A percentile compares a stretch with the other conserved stretches of the same genome.
phyloP scores from a whole-genome alignment of 2,888 invertebrate genomes.

The Hetaerina titia region DNA sequence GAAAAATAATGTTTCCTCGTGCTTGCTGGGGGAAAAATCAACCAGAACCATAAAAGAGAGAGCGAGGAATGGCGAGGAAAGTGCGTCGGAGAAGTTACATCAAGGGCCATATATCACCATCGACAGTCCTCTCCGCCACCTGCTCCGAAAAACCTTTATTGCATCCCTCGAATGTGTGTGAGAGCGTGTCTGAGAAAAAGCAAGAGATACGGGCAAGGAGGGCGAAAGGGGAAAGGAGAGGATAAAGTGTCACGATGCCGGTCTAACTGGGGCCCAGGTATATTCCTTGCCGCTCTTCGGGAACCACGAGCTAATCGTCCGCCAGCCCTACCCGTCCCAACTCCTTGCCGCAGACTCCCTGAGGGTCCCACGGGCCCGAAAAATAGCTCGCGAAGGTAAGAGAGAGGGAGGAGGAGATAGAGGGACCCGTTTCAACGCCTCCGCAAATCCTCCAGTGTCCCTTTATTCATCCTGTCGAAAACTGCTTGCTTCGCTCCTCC shows the following conservation, averaged over 20 bases:
- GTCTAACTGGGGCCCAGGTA: background rate
- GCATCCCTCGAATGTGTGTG: background rate
- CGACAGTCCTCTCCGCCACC: slow-evolving; percentile 41
- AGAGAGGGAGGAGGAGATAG: background rate
- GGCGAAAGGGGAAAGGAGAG: background rate
- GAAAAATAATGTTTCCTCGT: background rate
- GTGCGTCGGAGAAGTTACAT: background rate
- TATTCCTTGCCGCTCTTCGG: background rate
- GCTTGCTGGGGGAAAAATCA: background rate
- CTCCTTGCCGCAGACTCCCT: background rate
- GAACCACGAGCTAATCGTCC: slow-evolving; percentile 2
- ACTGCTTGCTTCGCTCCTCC: slow-evolving; percentile 48
- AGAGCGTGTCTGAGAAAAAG: background rate
- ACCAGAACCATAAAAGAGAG: slow-evolving; percentile 15
- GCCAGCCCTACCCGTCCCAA: background rate
- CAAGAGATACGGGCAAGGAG: slow-evolving; percentile 4
- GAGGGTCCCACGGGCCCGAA: background rate
- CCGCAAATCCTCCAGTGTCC: slow-evolving; percentile 29
- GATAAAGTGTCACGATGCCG: slow-evolving; percentile 9
- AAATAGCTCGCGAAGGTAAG: background rate
- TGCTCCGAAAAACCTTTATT: slow-evolving; percentile 61
- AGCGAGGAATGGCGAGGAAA: background rate
- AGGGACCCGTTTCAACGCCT: slow-evolving; percentile 43
- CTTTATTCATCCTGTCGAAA: slow-evolving; percentile 44
- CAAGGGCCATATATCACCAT: slow-evolving; percentile 58